Percentiles rank a stretch among this genome's conserved stretches.
phyloP scores from a whole-genome alignment of 2,888 invertebrate species.

The Drosophila birchii region DNA sequence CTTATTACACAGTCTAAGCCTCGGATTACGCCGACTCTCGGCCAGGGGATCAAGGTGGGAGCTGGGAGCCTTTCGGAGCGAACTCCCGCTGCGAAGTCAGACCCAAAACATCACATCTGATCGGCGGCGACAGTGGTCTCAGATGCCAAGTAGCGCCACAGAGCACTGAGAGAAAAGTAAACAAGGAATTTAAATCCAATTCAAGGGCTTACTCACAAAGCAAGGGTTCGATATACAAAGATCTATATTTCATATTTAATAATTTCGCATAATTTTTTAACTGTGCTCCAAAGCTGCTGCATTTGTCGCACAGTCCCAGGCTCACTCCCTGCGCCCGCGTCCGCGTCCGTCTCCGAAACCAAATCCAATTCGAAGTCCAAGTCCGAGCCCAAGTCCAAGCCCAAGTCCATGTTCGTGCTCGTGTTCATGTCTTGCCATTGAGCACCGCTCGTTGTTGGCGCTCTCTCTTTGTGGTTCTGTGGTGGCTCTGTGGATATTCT shows the following conservation, averaged over 20 bases:
- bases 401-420: slow-evolving; percentile 47
- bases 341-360: not conserved
- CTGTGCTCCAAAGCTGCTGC: slow-evolving; percentile 3
- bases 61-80: slow-evolving; percentile 22
- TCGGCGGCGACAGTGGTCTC: slow-evolving; percentile 52
- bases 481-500: not conserved
- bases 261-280: not conserved
- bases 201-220: not conserved
- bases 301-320: slow-evolving; percentile 19
- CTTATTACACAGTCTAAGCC: slow-evolving; percentile 64
- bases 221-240: not conserved
- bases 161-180: slow-evolving; percentile 18
- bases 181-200: not conserved
- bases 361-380: not conserved
- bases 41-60: not conserved
- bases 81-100: slow-evolving; percentile 60
- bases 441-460: slow-evolving; percentile 52
- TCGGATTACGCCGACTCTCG: slow-evolving; percentile 46
- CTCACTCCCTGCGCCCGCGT: not conserved
- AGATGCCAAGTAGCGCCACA: slow-evolving; percentile 65
- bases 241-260: not conserved
- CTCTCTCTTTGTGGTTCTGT: slow-evolving; percentile 41
- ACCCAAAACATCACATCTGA: slow-evolving; percentile 59
- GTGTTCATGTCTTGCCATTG: slow-evolving; percentile 51
- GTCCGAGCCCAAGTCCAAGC: slow-evolving; percentile 26